phyloP scores from a whole-genome alignment of 2,113 vertebrate genomes.

The Micromys minutus region DNA sequence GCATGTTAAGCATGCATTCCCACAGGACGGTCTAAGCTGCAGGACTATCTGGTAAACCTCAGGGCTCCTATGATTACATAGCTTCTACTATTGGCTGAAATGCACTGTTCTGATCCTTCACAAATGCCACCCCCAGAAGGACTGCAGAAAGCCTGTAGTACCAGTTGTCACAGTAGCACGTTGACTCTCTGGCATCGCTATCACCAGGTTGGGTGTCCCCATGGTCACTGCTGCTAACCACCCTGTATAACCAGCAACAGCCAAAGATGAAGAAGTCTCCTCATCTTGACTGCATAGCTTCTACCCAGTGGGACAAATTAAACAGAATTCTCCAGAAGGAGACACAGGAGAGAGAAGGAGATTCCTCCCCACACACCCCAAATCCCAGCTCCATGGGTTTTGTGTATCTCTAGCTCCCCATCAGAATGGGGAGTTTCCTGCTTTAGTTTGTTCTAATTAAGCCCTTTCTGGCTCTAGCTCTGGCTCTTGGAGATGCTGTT shows the following conservation, averaged over 20 bases:
- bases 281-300: not conserved
- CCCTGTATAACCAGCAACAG: too few relatives aligned
- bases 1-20: constrained; percentile 67
- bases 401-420: fast-evolving
- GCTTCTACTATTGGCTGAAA: too few relatives aligned
- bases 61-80: not conserved
- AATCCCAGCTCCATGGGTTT: fast-evolving
- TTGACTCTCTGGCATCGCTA: not conserved
- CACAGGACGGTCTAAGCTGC: not conserved
- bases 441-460: not conserved
- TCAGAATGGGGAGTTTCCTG: not conserved
- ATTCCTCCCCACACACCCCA: not conserved
- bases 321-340: not conserved
- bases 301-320: not conserved
- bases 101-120: not conserved
- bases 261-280: too few relatives aligned
- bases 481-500: too few relatives aligned
- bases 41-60: constrained; percentile 52
- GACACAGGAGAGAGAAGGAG: constrained; percentile 51
- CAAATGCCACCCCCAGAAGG: not conserved
- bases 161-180: not conserved
- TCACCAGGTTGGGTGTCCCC: not conserved
- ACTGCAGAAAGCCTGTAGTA: too few relatives aligned
- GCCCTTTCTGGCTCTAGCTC: not conserved
- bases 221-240: not conserved